Evolutionary conservation across 1,140 invertebrate genomes (phyloP).

Genomic region (Helicoverpa zea): DNA sequence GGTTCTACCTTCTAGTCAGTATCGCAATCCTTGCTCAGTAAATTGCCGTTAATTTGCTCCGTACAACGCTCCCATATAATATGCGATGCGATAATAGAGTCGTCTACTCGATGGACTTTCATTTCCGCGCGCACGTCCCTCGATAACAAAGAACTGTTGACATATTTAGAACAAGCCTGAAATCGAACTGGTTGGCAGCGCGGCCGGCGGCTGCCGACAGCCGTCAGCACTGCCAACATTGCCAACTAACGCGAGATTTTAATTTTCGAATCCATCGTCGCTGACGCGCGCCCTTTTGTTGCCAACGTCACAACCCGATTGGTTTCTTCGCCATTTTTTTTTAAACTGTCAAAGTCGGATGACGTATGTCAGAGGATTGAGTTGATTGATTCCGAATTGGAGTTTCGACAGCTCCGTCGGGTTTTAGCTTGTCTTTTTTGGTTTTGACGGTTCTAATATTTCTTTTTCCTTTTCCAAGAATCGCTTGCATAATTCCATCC

Average conservation of each 20-base stretch:
- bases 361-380: conserved; percentile 66
- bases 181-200: conserved; percentile 78
- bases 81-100: conserved; percentile 78
- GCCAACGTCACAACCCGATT: conserved; percentile 79
- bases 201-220: conserved; percentile 65
- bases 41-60: conserved; percentile 60
- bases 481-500: not conserved
- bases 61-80: conserved; percentile 67
- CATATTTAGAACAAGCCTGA: conserved; percentile 87
- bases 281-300: conserved; percentile 79
- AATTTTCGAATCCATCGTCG: conserved; percentile 85
- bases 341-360: conserved; percentile 75
- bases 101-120: conserved; percentile 82
- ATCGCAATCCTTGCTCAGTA: conserved; percentile 4
- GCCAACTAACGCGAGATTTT: conserved; percentile 80
- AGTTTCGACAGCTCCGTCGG: conserved; percentile 63
- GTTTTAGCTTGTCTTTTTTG: conserved; percentile 17
- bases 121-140: conserved; percentile 82
- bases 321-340: conserved; percentile 76
- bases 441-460: not conserved
- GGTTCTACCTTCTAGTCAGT: not conserved
- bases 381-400: conserved; percentile 56
- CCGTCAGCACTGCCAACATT: conserved; percentile 74
- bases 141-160: conserved; percentile 85
- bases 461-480: conserved; percentile 12